phyloP scores from a whole-genome alignment of 2,888 invertebrate genomes.

The Eutolmus rufibarbis region DNA sequence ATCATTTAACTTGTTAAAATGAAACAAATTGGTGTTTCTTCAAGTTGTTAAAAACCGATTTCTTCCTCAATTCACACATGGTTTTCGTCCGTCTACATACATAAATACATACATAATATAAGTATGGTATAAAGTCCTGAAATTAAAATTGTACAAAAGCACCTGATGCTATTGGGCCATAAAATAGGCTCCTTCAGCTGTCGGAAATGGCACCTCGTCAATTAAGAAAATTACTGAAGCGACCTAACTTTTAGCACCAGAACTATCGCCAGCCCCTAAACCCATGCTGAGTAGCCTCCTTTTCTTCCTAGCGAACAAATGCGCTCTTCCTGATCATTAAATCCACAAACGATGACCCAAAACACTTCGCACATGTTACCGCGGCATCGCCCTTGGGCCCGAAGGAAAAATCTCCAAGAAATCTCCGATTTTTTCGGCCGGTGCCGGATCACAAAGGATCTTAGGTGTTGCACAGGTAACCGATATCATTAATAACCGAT shows the following conservation, averaged over 20 bases:
- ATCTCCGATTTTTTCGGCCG: neutral
- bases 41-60: neutral
- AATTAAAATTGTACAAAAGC: neutral
- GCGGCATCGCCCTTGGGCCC: slow-evolving; percentile 33
- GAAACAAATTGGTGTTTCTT: neutral
- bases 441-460: slow-evolving; percentile 7
- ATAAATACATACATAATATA: neutral
- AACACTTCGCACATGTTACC: slow-evolving; percentile 48
- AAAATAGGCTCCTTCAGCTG: slow-evolving; percentile 43
- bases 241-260: slow-evolving; percentile 11
- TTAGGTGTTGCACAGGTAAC: slow-evolving; percentile 43
- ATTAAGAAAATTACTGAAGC: slow-evolving; percentile 43
- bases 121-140: neutral
- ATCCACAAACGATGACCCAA: slow-evolving; percentile 42
- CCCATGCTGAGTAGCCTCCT: neutral
- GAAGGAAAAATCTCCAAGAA: neutral
- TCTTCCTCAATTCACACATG: neutral
- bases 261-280: neutral
- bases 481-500: slow-evolving; percentile 46
- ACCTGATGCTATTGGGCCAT: neutral
- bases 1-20: too few relatives aligned
- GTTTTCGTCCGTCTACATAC: neutral
- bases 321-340: slow-evolving; percentile 41
- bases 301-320: neutral
- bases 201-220: slow-evolving; percentile 48